Evolutionary conservation across 2,113 vertebrate genomes (phyloP), one percentile per base, ranked within the genome.

Genomic region (Ramphastos sulfuratus): DNA sequence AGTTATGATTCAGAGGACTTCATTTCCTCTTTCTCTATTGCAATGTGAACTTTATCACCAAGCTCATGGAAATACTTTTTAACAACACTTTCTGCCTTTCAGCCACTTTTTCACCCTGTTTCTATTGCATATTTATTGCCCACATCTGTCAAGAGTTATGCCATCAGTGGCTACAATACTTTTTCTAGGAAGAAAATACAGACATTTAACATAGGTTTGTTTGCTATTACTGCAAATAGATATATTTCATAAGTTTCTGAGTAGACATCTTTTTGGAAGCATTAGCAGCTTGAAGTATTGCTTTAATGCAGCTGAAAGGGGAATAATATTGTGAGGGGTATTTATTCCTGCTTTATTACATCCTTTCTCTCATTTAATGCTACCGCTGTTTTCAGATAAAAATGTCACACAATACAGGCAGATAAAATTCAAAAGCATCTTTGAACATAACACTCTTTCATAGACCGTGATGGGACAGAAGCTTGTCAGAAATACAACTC

Each of bases 331-430:
- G 16, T 69, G 39, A 84, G 39, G 12, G 7, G 33, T n/a, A 31
- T 61, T 89, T 72, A 19, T 52, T 91, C 39, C 39, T 85, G 18
- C 31, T 73, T 79, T 90, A 54, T 33, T 58, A 23, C n/a, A 46
- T 80, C 76, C 39, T 52, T 90, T 31, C 61, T 71, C 16, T 30
- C 28, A 64, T 64, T 69, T 82, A 72, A 28, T 7, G 13, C 10
- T 64, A 37, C 42, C 69, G 24, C 6, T 6, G 12, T 54, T 86
- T 77, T 66, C 35, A 80, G 44, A 30, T 59, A 39, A 58, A 83
- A 30, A 6, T 8, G 16, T 15, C 28, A 71, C 23, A 42, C 1
- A 30, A 63, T 7, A 37, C 0, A 0, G 17, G n/a, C 20, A 90
- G 24, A 46, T 30, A 75, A 66, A 93, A 87, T 80, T 81, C 27